Percentiles rank a stretch among this genome's conserved stretches.
These are phyloP conservation scores for Philopedon plagiatum DNA, from an alignment of 2,888 invertebrate species.

Conservation along the genomic window DNA sequence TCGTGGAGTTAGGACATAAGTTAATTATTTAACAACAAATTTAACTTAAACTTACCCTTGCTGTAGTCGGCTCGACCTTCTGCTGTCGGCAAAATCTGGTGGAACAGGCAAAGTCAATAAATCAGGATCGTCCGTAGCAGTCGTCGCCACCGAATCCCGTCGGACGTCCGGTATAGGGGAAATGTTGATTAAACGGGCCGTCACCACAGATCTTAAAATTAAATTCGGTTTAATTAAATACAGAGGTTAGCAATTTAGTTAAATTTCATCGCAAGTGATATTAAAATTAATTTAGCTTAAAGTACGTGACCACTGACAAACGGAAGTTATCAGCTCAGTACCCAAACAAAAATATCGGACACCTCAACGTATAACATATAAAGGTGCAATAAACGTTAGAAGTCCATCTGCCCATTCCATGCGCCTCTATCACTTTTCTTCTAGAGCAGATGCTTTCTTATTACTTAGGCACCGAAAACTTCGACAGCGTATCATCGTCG, in stretches of 20 bases:
- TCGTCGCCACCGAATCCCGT: constrained; percentile 71
- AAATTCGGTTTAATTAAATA: neutral
- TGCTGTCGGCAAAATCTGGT: constrained; percentile 86
- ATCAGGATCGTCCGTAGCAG: constrained; percentile 68
- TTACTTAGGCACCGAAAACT: too few species aligned
- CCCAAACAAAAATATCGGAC: too few species aligned
- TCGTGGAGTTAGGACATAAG: neutral
- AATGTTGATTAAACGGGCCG: constrained; percentile 73
- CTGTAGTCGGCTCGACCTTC: constrained; percentile 75
- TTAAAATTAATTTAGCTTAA: too few species aligned
- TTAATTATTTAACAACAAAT: neutral
- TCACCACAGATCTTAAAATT: constrained; percentile 59
- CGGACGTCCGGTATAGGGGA: constrained; percentile 78
- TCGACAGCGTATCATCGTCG: too few species aligned
- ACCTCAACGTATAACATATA: too few species aligned
- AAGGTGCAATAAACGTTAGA: too few species aligned
- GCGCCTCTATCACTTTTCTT: too few species aligned
- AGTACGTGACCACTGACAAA: too few species aligned
- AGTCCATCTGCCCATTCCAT: too few species aligned
- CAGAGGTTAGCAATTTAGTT: neutral
- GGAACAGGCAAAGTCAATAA: constrained; percentile 80
- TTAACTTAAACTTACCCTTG: constrained; percentile 49
- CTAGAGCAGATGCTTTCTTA: too few species aligned
- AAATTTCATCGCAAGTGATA: neutral
- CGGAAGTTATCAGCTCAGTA: too few species aligned